phyloP scores from a whole-genome alignment of 2,888 invertebrate species.

The Cryptosula pallasiana region DNA sequence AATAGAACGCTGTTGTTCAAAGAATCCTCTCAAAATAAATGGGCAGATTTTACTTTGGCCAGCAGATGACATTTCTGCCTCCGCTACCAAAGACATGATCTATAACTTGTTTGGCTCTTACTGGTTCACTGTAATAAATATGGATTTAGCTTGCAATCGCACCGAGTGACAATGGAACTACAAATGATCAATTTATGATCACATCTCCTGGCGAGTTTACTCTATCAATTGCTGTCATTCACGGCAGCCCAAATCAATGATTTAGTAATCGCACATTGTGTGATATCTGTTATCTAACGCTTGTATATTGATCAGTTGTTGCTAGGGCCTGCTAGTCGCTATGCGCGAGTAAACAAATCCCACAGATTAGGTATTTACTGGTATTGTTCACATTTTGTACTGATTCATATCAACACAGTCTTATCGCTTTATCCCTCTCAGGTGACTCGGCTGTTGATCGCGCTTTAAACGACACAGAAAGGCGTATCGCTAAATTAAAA shows the following conservation, averaged over 20 bases:
- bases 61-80: too few relatives aligned
- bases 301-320: neutral
- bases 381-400: neutral
- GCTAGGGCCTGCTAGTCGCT: neutral
- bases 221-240: neutral
- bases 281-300: neutral
- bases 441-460: constrained; percentile 28
- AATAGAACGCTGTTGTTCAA: too few relatives aligned
- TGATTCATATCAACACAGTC: neutral
- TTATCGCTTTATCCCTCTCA: constrained; percentile 1
- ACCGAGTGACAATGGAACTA: too few relatives aligned
- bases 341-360: neutral
- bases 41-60: too few relatives aligned
- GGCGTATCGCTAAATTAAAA: constrained; percentile 29
- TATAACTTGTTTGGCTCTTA: too few relatives aligned
- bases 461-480: constrained; percentile 27
- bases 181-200: too few relatives aligned
- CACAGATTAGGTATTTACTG: neutral
- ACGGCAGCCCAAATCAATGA: neutral
- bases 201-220: too few relatives aligned
- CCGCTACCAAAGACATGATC: too few relatives aligned
- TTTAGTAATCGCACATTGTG: neutral
- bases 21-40: too few relatives aligned
- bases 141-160: too few relatives aligned
- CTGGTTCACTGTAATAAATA: too few relatives aligned